Conservation (phyloP, 2,888 invertebrate genomes). For the Cerastis rubricosa region DNA sequence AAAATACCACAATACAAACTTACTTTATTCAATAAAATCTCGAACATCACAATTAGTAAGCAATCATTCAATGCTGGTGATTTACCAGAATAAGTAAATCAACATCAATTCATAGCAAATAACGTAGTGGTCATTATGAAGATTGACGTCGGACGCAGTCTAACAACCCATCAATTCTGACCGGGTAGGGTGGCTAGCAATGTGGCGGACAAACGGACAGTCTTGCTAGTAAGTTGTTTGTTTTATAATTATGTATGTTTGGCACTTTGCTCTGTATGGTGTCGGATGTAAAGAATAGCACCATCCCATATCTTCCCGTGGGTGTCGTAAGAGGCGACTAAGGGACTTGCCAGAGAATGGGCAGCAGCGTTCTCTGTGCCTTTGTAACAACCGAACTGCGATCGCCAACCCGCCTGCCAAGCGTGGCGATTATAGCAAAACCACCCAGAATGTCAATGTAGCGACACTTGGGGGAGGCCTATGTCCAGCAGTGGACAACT, state of each 20-base stretch:
- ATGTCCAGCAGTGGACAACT: no score
- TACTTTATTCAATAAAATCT: constrained; percentile 29
- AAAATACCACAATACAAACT: neutral
- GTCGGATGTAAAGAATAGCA: no score
- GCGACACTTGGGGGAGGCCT: no score
- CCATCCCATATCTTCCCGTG: no score
- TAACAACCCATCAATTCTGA: constrained; percentile 78
- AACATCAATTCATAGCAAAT: constrained; percentile 73
- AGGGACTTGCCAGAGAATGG: no score
- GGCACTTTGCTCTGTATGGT: no score
- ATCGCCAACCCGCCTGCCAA: no score
- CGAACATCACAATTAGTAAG: constrained; percentile 53
- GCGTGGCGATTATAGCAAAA: no score
- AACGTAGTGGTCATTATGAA: constrained; percentile 77
- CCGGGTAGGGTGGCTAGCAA: constrained; percentile 44
- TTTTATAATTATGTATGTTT: neutral
- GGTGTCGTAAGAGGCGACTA: no score
- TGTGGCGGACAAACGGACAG: constrained; percentile 21
- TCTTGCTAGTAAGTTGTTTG: constrained; percentile 15
- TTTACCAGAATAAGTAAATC: constrained; percentile 68
- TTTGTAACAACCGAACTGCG: no score
- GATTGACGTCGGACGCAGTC: constrained; percentile 78
- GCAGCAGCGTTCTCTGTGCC: no score
- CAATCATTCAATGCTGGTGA: constrained; percentile 64
- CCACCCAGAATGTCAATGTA: no score